A percentile compares a stretch with the other conserved stretches of the same genome.
phyloP scores from a whole-genome alignment of 2,113 vertebrate species.

The Melanerpes aurifrons region DNA sequence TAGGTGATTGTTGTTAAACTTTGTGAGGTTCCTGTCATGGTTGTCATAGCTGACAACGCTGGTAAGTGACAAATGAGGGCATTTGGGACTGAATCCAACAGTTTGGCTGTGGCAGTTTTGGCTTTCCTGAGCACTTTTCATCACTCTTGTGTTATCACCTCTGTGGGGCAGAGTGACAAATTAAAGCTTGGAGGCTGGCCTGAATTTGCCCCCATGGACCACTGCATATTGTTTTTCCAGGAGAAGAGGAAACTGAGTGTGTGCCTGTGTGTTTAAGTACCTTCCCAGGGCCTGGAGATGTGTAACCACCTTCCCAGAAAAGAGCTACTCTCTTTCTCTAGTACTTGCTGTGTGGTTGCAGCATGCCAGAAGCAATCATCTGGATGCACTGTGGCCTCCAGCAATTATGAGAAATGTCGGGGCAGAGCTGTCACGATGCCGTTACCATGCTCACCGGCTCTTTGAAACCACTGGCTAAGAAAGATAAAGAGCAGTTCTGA shows the following conservation, averaged over 20 bases:
- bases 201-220: neutral
- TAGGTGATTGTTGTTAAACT: neutral
- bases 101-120: neutral
- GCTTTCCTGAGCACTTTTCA: neutral
- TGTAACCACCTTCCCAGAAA: neutral
- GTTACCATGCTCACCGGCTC: neutral
- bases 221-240: neutral
- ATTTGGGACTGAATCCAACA: neutral
- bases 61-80: neutral
- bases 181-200: neutral
- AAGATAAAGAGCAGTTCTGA: neutral
- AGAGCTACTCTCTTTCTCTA: neutral
- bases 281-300: neutral
- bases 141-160: neutral
- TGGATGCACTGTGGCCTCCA: neutral
- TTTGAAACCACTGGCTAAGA: constrained; percentile 26
- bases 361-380: neutral
- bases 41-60: neutral
- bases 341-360: neutral
- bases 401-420: neutral
- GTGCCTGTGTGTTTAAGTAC: neutral
- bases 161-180: neutral
- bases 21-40: neutral
- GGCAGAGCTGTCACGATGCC: neutral
- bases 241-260: neutral